These are phyloP conservation scores for Fragum fragum DNA, from an alignment of 2,888 invertebrate species.

Conservation along the genomic window DNA sequence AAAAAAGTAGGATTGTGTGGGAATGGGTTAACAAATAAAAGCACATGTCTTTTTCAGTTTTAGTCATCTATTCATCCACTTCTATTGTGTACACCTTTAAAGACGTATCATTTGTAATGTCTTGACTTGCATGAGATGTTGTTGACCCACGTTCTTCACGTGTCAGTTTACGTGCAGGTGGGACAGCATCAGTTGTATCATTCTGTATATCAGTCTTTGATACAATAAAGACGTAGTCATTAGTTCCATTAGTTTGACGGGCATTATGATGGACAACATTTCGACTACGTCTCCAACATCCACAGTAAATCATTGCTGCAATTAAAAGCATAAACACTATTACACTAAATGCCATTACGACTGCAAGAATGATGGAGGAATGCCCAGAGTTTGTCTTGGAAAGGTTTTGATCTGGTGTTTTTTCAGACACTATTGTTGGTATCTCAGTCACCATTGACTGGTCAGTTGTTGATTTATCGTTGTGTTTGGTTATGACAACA, in stretches of 20 bases:
- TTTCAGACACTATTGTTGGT: neutral
- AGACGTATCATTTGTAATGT: constrained; percentile 71
- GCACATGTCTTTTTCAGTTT: too few relatives aligned
- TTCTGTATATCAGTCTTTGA: constrained; percentile 37
- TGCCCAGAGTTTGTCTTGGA: neutral
- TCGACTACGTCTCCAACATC: constrained; percentile 31
- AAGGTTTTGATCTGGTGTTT: neutral
- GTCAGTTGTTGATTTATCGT: neutral
- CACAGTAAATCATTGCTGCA: constrained; percentile 43
- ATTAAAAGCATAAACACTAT: constrained; percentile 50
- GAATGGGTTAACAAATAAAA: too few relatives aligned
- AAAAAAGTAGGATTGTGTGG: too few relatives aligned
- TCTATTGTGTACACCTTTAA: constrained; percentile 74
- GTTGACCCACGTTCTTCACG: constrained; percentile 72
- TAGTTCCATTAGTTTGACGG: constrained; percentile 21
- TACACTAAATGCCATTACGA: constrained; percentile 52
- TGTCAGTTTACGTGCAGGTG: constrained; percentile 45
- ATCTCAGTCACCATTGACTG: neutral
- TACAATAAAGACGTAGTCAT: constrained; percentile 62
- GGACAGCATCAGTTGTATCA: constrained; percentile 4
- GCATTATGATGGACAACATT: constrained; percentile 41
- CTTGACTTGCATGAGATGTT: constrained; percentile 72
- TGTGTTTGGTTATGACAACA: neutral
- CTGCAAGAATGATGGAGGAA: constrained; percentile 38
- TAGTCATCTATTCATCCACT: constrained; percentile 42